Conservation (phyloP, 2,113 vertebrate species). For the Beaufortia kweichowensis region DNA sequence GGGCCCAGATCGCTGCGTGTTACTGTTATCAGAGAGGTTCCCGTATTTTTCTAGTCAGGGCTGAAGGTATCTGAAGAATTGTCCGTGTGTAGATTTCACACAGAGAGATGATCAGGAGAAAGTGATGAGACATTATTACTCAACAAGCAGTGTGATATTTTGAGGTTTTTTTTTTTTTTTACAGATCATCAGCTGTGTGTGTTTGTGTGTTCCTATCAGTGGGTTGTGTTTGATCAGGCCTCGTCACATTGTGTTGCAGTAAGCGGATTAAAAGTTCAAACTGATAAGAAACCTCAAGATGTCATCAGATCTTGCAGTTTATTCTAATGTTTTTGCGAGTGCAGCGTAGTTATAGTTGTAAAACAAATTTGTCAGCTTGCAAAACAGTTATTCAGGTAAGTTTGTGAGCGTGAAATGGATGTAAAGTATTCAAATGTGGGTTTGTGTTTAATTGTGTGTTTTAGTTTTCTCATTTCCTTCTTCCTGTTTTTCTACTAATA, state of each 20-base stretch:
- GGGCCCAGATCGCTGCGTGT: conserved; percentile 35
- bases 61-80: not conserved
- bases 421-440: not conserved
- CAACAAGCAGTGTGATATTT: not conserved
- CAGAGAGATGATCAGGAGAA: not conserved
- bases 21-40: conserved; percentile 18
- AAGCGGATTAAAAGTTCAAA: conserved; percentile 31
- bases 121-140: conserved; percentile 18
- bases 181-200: conserved; percentile 23
- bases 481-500: conserved; percentile 34
- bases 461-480: conserved; percentile 31
- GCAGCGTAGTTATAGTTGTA: not conserved
- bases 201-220: not conserved
- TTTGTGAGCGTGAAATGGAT: no score
- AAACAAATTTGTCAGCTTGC: not conserved
- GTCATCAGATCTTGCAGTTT: conserved; percentile 4
- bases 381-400: not conserved
- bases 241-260: conserved; percentile 20
- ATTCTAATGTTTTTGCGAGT: not conserved
- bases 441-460: not conserved
- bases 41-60: not conserved
- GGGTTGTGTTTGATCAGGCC: conserved; percentile 18
- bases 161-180: not conserved
- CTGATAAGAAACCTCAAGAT: conserved; percentile 34
- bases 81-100: not conserved